Evolutionary conservation across 2,797 vertebrate genomes (phyloP).

Genomic region (Acipenser ruthenus): DNA sequence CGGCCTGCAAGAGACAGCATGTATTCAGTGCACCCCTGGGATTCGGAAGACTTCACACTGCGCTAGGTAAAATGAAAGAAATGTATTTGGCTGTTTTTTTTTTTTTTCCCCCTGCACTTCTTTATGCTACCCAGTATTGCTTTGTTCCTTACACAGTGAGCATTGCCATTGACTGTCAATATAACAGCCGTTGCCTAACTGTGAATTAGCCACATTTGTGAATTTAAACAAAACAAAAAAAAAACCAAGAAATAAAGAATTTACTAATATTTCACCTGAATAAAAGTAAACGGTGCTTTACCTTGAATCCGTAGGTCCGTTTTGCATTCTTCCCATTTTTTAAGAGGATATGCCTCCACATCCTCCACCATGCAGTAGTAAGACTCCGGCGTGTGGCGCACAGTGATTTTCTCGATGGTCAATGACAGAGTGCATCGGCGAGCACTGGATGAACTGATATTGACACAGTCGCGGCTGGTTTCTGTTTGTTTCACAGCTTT

Average conservation of each 20-base stretch:
- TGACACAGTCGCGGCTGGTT: background rate
- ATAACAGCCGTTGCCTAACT: too few relatives aligned
- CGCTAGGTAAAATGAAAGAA: too few relatives aligned
- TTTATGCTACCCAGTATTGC: too few relatives aligned
- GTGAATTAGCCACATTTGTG: too few relatives aligned
- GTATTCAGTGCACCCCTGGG: background rate
- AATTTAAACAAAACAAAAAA: too few relatives aligned
- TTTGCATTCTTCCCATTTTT: slow-evolving; percentile 25
- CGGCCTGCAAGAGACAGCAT: slow-evolving; percentile 28
- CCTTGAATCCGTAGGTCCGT: slow-evolving; percentile 43
- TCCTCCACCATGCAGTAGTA: slow-evolving; percentile 47
- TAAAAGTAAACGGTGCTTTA: slow-evolving; percentile 22
- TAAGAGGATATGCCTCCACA: slow-evolving; percentile 32
- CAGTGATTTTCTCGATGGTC: slow-evolving; percentile 30
- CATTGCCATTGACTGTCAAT: too few relatives aligned
- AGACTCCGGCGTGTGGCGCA: slow-evolving; percentile 31
- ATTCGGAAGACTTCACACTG: too few relatives aligned
- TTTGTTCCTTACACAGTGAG: too few relatives aligned
- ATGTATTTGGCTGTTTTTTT: too few relatives aligned
- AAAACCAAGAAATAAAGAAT: too few relatives aligned
- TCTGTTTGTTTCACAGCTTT: background rate
- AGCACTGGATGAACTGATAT: background rate
- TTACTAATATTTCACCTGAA: too few relatives aligned
- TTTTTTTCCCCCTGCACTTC: too few relatives aligned
- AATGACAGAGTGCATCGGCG: slow-evolving; percentile 39